Percentiles rank a stretch among this genome's conserved stretches.
These are phyloP conservation scores for Periophthalmodon schlosseri DNA, from an alignment of 2,113 vertebrate genomes.

Conservation along the genomic window DNA sequence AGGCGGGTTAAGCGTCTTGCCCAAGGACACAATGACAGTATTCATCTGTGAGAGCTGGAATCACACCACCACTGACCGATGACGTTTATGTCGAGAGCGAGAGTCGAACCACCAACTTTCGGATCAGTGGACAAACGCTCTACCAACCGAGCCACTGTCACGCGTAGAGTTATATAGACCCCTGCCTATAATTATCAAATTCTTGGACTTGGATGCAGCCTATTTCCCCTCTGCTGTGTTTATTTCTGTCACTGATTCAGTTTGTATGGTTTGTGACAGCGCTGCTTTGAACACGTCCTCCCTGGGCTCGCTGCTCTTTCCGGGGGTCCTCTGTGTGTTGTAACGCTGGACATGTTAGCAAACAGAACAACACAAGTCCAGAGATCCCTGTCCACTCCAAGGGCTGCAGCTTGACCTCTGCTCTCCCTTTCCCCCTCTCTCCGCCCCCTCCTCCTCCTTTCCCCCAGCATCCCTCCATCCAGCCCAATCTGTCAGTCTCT, in stretches of 20 bases:
- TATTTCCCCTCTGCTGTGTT: too few species aligned
- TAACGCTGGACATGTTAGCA: slow-evolving; percentile 64
- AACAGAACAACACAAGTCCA: slow-evolving; percentile 45
- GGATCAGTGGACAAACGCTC: too few species aligned
- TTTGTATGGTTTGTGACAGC: slow-evolving; percentile 52
- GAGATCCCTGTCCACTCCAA: slow-evolving; percentile 18
- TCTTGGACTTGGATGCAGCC: too few species aligned
- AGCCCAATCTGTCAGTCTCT: slow-evolving; percentile 29
- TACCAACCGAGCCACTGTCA: too few species aligned
- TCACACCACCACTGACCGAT: too few species aligned
- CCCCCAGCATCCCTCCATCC: neutral
- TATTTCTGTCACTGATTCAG: neutral
- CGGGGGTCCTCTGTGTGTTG: slow-evolving; percentile 56
- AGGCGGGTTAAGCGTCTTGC: too few species aligned
- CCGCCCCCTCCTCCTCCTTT: neutral
- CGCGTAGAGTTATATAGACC: too few species aligned
- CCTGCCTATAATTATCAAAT: too few species aligned
- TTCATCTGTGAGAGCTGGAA: too few species aligned
- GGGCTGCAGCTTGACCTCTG: slow-evolving; percentile 25
- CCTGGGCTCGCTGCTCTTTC: slow-evolving; percentile 36
- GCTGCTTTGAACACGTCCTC: slow-evolving; percentile 60
- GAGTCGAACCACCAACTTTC: too few species aligned
- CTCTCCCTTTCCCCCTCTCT: neutral
- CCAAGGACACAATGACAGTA: too few species aligned
- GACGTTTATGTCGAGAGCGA: too few species aligned